Evolutionary conservation across 1,140 invertebrate genomes (phyloP).

Genomic region (Agrypnia vestita): DNA sequence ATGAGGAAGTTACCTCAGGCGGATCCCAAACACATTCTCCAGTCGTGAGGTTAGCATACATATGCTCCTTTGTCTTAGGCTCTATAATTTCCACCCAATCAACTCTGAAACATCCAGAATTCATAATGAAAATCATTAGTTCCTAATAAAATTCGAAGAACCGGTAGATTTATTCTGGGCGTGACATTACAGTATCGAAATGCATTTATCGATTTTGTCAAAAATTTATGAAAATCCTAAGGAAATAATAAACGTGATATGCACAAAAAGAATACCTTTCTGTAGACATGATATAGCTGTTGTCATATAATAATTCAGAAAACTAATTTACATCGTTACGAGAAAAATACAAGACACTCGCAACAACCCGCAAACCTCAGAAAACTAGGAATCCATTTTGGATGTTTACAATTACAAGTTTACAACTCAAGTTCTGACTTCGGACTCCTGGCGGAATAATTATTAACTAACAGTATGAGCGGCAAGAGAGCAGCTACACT

Average conservation of each 20-base stretch:
- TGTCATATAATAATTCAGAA: not conserved
- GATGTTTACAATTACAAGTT: constrained; percentile 46
- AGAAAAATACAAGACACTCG: constrained; percentile 35
- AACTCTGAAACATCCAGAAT: constrained; percentile 76
- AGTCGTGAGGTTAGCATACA: constrained; percentile 98
- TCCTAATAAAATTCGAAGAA: constrained; percentile 19
- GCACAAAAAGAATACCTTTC: constrained; percentile 43
- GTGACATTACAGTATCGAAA: constrained; percentile 53
- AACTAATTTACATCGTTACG: constrained; percentile 48
- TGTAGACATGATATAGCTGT: constrained; percentile 45
- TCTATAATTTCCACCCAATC: constrained; percentile 99
- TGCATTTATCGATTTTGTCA: constrained; percentile 57
- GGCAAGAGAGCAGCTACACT: too few species aligned
- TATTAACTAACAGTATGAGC: too few species aligned
- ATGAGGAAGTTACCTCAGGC: constrained; percentile 76
- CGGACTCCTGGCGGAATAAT: too few species aligned
- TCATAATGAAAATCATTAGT: constrained; percentile 2
- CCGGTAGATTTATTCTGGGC: constrained; percentile 48
- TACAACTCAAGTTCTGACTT: too few species aligned
- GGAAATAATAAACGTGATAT: constrained; percentile 16
- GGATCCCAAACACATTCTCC: constrained; percentile 99
- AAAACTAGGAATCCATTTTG: constrained; percentile 52
- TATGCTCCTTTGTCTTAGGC: constrained; percentile 96
- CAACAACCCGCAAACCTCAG: constrained; percentile 22
- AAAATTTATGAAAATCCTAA: constrained; percentile 12